Evolutionary conservation across 2,888 invertebrate genomes (phyloP).

Genomic region (Poecilus cupreus): DNA sequence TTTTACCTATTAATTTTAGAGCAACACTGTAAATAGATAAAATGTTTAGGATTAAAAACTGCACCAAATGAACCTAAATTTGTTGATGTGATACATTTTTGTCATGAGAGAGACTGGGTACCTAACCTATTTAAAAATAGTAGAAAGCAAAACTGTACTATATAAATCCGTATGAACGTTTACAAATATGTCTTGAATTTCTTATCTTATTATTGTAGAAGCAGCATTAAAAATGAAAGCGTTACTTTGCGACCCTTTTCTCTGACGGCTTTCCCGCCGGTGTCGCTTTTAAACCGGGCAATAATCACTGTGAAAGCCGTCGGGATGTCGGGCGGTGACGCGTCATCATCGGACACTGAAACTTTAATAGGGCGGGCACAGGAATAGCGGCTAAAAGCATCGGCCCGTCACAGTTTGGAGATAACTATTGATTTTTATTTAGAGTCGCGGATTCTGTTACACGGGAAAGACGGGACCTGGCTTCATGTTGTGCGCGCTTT

Average conservation of each 20-base stretch:
- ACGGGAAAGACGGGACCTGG: not conserved
- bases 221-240: slow-evolving; percentile 11
- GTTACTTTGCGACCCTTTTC: not conserved
- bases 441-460: slow-evolving; percentile 31
- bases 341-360: slow-evolving; percentile 25
- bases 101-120: too few species aligned
- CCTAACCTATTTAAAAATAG: too few species aligned
- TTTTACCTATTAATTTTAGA: too few species aligned
- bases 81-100: too few species aligned
- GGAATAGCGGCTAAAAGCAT: slow-evolving; percentile 38
- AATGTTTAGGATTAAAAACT: too few species aligned
- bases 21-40: too few species aligned
- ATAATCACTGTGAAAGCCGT: slow-evolving; percentile 26
- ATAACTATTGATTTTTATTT: slow-evolving; percentile 51
- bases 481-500: not conserved
- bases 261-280: not conserved
- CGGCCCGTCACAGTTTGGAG: slow-evolving; percentile 12
- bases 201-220: too few species aligned
- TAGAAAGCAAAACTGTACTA: too few species aligned
- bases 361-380: slow-evolving; percentile 40
- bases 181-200: too few species aligned
- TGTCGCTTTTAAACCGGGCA: slow-evolving; percentile 5
- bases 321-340: not conserved
- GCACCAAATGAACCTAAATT: too few species aligned
- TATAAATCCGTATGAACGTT: too few species aligned